phyloP scores from a whole-genome alignment of 2,113 vertebrate species.

The Alexandromys fortis region DNA sequence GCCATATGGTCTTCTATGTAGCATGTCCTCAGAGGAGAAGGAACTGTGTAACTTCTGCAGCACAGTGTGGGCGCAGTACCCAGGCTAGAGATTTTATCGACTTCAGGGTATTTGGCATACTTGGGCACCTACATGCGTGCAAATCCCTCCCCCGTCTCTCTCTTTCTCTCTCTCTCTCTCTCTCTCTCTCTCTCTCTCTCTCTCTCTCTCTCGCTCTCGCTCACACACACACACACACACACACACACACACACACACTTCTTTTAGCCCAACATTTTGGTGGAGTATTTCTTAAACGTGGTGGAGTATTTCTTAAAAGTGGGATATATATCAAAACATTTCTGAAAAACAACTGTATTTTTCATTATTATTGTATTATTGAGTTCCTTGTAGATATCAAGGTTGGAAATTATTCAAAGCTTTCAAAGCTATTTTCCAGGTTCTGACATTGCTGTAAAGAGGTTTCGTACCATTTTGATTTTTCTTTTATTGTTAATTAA shows the following conservation, averaged over 20 bases:
- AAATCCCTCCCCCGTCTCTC: not conserved
- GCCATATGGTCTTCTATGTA: fast-evolving
- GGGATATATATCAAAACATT: too few species aligned
- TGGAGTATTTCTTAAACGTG: not conserved
- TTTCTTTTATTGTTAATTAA: not conserved
- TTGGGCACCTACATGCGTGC: not conserved
- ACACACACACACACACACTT: too few species aligned
- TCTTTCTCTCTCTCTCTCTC: not conserved
- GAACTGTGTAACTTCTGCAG: not conserved
- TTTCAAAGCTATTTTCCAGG: not conserved
- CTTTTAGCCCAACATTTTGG: not conserved
- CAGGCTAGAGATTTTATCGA: not conserved
- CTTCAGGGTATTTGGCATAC: not conserved
- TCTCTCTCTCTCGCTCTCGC: not conserved
- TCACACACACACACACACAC: not conserved
- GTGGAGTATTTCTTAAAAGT: not conserved
- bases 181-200: not conserved
- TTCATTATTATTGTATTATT: not conserved
- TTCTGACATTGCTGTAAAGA: not conserved
- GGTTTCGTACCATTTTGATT: not conserved
- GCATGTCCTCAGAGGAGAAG: not conserved
- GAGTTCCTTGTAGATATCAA: not conserved
- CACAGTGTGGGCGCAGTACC: not conserved
- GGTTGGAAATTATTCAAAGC: not conserved
- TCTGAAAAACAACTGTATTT: not conserved